These are phyloP conservation scores for Morpho achilles DNA, from an alignment of 2,888 invertebrate species.

Conservation along the genomic window DNA sequence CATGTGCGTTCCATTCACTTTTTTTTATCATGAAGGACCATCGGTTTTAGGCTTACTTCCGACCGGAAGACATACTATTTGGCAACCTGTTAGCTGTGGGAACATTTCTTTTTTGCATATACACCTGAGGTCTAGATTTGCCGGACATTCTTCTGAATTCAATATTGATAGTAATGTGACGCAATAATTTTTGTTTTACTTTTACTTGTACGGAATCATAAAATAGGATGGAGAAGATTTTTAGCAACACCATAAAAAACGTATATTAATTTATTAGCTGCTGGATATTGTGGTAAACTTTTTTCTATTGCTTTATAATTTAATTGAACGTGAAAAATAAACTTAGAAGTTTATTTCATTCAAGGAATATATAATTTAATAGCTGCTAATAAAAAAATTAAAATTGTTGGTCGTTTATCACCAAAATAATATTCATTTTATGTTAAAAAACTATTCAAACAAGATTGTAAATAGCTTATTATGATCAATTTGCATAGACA, in stretches of 20 bases:
- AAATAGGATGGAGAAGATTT: no score
- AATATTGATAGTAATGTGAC: conserved; percentile 3
- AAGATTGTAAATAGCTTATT: background rate
- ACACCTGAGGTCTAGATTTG: conserved; percentile 44
- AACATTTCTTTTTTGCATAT: conserved; percentile 57
- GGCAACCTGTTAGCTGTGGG: conserved; percentile 74
- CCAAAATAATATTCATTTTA: background rate
- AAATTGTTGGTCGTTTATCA: background rate
- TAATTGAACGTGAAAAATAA: no score
- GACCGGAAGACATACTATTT: conserved; percentile 70
- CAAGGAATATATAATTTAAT: no score
- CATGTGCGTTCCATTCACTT: conserved; percentile 63
- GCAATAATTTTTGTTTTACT: background rate
- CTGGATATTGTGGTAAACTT: no score
- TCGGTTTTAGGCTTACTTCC: conserved; percentile 70
- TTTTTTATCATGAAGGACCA: conserved; percentile 60
- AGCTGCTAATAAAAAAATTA: no score
- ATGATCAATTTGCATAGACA: conserved; percentile 8
- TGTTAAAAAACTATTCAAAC: conserved; percentile 3
- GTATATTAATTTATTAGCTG: no score
- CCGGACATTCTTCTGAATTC: conserved; percentile 22
- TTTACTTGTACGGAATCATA: conserved; percentile 3
- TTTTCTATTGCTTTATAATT: no score
- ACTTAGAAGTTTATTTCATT: no score
- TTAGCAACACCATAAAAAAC: no score